These are phyloP conservation scores for Phoxinus phoxinus DNA, from an alignment of 2,113 vertebrate species.

Conservation along the genomic window DNA sequence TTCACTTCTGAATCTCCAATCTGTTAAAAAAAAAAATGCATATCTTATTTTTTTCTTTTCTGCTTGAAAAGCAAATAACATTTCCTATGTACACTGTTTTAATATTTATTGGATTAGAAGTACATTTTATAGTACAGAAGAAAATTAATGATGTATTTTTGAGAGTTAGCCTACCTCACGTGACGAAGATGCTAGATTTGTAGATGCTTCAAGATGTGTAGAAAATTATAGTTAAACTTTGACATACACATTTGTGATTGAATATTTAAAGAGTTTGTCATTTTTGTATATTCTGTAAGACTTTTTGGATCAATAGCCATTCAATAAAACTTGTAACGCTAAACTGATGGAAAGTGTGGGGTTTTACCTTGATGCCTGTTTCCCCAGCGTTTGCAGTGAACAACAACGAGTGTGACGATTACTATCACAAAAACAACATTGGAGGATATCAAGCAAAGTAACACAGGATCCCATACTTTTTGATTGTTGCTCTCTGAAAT, in stretches of 20 bases:
- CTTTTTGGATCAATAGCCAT: neutral
- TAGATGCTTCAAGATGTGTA: neutral
- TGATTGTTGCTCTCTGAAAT: constrained; percentile 1
- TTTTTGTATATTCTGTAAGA: neutral
- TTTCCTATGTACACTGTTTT: neutral
- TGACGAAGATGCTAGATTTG: neutral
- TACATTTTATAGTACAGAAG: neutral
- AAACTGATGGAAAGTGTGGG: neutral
- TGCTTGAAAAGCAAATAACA: neutral
- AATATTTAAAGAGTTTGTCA: neutral
- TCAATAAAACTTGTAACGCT: neutral
- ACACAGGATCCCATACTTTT: neutral
- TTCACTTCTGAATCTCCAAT: constrained; percentile 13
- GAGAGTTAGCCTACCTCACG: constrained; percentile 1
- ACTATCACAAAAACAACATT: constrained; percentile 7
- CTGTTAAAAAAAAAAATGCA: neutral
- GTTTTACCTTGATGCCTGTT: constrained; percentile 8
- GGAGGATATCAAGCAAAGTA: constrained; percentile 7
- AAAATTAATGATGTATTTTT: neutral
- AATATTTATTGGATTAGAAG: neutral
- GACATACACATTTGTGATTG: neutral
- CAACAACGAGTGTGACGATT: neutral
- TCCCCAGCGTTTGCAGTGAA: neutral
- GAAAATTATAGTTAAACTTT: neutral
- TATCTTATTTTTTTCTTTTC: neutral